Conservation (phyloP, 2,797 vertebrate species). For the Phalanger gymnotis region DNA sequence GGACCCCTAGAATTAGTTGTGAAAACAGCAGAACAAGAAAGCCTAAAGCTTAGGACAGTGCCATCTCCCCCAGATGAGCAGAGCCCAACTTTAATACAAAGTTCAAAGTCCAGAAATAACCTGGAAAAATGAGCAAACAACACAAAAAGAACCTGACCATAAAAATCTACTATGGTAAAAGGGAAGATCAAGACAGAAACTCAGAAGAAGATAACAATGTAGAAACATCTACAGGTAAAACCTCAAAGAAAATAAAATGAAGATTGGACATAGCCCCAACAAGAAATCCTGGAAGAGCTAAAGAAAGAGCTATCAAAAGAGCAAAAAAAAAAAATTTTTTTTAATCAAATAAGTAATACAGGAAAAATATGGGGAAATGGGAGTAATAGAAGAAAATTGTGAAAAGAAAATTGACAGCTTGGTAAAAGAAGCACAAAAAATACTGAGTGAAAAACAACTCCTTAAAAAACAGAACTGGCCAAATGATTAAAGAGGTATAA, state of each 20-base stretch:
- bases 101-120: too few species aligned
- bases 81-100: too few species aligned
- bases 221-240: background rate
- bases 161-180: background rate
- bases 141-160: background rate
- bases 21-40: background rate
- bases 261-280: background rate
- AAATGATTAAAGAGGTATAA: background rate
- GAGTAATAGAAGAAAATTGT: background rate
- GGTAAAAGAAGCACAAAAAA: background rate
- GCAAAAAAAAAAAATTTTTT: background rate
- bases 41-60: background rate
- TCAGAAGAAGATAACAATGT: too few species aligned
- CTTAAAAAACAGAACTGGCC: background rate
- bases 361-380: too few species aligned
- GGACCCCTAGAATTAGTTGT: background rate
- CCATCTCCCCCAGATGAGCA: too few species aligned
- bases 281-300: background rate
- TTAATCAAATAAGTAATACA: background rate
- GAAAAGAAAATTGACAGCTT: background rate
- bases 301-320: background rate
- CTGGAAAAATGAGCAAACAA: background rate
- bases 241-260: background rate
- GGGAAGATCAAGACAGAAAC: background rate
- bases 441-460: background rate